Evolutionary conservation across 2,113 vertebrate species (phyloP).

Genomic region (Dromiciops gliroides): DNA sequence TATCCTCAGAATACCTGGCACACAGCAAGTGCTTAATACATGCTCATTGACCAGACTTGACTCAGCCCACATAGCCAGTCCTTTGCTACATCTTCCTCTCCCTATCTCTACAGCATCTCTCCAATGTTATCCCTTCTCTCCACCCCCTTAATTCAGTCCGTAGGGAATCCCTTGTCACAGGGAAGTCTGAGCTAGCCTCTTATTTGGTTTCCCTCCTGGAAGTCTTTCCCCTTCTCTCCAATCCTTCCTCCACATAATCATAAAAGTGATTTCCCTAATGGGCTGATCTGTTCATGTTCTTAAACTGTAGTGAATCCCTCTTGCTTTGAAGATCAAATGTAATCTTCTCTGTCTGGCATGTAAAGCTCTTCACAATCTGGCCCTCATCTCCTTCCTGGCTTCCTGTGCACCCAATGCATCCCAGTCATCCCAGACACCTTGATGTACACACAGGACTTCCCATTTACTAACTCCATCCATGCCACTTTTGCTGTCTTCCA

Average conservation of each 20-base stretch:
- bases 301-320: background rate
- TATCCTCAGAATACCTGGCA: background rate
- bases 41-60: background rate
- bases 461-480: background rate
- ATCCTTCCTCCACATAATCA: background rate
- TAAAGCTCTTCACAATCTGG: background rate
- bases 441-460: background rate
- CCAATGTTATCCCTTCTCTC: background rate
- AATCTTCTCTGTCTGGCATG: background rate
- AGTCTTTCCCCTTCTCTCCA: background rate
- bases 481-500: background rate
- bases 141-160: background rate
- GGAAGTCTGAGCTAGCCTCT: background rate
- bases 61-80: background rate
- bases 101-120: background rate
- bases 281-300: background rate
- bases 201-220: background rate
- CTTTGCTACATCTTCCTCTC: background rate
- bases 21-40: conserved; percentile 53
- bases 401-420: background rate
- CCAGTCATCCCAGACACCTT: background rate
- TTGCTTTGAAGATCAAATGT: background rate
- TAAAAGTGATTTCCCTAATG: background rate
- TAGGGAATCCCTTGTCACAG: background rate
- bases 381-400: background rate